Evolutionary conservation across 2,113 vertebrate species (phyloP).

Genomic region (Acrocephalus arundinaceus): DNA sequence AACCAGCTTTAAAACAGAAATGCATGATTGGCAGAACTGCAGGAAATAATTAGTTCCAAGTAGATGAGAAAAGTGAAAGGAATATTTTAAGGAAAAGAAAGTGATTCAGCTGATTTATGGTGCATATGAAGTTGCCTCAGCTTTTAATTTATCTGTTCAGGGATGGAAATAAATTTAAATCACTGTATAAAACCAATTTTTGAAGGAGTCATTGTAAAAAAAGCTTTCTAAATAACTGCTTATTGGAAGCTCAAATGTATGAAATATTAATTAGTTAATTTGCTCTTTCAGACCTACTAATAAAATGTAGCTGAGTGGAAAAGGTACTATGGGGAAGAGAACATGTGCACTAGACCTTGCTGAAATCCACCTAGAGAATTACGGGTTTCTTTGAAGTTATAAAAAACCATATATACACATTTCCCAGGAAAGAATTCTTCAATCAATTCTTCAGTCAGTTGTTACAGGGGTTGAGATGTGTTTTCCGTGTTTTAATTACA

Average conservation of each 20-base stretch:
- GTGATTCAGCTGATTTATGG: conserved; percentile 24
- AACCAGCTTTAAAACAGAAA: conserved; percentile 51
- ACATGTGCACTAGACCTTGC: background rate
- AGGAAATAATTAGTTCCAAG: conserved; percentile 39
- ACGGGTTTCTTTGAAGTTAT: background rate
- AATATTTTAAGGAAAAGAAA: conserved; percentile 22
- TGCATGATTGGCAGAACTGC: conserved; percentile 25
- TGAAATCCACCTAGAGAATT: background rate
- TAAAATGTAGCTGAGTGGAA: background rate
- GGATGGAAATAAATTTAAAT: conserved; percentile 10
- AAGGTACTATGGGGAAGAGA: background rate
- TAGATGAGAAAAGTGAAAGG: background rate
- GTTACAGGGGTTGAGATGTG: background rate
- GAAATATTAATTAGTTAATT: conserved; percentile 1
- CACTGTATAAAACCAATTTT: background rate
- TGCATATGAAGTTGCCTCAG: background rate
- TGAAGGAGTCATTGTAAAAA: background rate
- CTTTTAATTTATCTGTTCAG: conserved; percentile 10
- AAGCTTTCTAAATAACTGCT: background rate
- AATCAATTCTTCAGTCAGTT: background rate
- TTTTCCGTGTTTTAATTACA: background rate
- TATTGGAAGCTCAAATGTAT: background rate
- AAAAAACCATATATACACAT: background rate
- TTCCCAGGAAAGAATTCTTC: background rate
- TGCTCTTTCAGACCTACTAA: background rate